Percentiles rank a stretch among this genome's conserved stretches.
Conservation (phyloP, 1,140 invertebrate genomes). For the Macrobrachium rosenbergii region DNA sequence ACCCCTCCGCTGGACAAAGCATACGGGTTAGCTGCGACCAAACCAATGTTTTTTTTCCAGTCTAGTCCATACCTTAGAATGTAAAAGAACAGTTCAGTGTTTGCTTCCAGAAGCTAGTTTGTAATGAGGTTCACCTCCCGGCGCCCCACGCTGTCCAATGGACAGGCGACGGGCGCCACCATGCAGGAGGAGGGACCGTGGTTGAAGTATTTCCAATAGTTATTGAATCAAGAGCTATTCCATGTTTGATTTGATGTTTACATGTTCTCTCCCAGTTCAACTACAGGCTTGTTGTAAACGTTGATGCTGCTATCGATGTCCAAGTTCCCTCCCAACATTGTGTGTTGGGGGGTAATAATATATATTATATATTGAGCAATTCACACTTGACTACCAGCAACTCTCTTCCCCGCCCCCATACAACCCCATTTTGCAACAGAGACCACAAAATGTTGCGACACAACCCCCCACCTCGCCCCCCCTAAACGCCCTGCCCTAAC, state of each 20-base stretch:
- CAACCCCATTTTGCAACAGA: background rate
- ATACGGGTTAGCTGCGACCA: slow-evolving; percentile 60
- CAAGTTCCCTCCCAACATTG: slow-evolving; percentile 36
- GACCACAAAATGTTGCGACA: too few species aligned
- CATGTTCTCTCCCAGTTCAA: slow-evolving; percentile 64
- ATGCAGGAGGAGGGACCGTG: slow-evolving; percentile 43
- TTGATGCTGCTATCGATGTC: slow-evolving; percentile 64
- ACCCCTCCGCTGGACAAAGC: slow-evolving; percentile 7
- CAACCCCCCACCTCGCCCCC: too few species aligned
- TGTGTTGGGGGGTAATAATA: slow-evolving; percentile 21
- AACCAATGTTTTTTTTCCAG: slow-evolving; percentile 64
- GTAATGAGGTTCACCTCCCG: slow-evolving; percentile 54
- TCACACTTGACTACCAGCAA: slow-evolving; percentile 33
- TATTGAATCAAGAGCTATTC: slow-evolving; percentile 62
- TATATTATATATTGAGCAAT: slow-evolving; percentile 19
- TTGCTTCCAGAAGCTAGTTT: slow-evolving; percentile 63
- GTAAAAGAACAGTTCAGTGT: slow-evolving; percentile 64
- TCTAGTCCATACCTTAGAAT: slow-evolving; percentile 62
- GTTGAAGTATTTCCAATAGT: slow-evolving; percentile 64
- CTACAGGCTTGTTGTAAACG: slow-evolving; percentile 63
- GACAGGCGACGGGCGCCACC: slow-evolving; percentile 36
- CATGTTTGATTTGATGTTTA: slow-evolving; percentile 64
- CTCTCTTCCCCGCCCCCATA: background rate
- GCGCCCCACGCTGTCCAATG: background rate
- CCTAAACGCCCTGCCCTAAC: too few species aligned